Evolutionary conservation across 1,140 invertebrate genomes (phyloP).

Genomic region (Grapholita molesta): DNA sequence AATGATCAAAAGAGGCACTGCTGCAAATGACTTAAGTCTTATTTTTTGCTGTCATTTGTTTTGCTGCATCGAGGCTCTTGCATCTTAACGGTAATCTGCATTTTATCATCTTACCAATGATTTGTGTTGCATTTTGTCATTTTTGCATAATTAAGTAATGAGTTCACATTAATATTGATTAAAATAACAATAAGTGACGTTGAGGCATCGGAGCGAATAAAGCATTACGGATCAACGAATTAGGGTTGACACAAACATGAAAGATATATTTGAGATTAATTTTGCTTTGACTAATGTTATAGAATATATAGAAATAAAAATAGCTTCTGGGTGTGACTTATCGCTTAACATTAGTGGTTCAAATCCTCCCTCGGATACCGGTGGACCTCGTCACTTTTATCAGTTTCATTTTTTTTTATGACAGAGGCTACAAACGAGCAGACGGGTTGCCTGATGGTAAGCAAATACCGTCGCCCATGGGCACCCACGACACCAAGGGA

Average conservation of each 20-base stretch:
- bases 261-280: neutral
- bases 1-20: too few species aligned
- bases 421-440: too few species aligned
- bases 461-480: too few species aligned
- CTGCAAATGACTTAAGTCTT: too few species aligned
- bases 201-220: neutral
- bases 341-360: too few species aligned
- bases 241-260: neutral
- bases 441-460: too few species aligned
- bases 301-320: neutral
- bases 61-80: too few species aligned
- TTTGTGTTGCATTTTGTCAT: neutral
- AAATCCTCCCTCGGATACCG: too few species aligned
- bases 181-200: constrained; percentile 1
- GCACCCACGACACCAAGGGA: too few species aligned
- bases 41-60: too few species aligned
- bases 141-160: neutral
- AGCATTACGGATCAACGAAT: neutral
- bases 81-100: neutral
- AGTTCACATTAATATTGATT: neutral
- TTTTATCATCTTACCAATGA: neutral
- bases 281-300: neutral
- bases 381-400: too few species aligned
- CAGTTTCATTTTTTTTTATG: too few species aligned
- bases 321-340: neutral